Base-by-base conservation (phyloP, 2,113 vertebrate species). In the Lampris megalopsis region DNA sequence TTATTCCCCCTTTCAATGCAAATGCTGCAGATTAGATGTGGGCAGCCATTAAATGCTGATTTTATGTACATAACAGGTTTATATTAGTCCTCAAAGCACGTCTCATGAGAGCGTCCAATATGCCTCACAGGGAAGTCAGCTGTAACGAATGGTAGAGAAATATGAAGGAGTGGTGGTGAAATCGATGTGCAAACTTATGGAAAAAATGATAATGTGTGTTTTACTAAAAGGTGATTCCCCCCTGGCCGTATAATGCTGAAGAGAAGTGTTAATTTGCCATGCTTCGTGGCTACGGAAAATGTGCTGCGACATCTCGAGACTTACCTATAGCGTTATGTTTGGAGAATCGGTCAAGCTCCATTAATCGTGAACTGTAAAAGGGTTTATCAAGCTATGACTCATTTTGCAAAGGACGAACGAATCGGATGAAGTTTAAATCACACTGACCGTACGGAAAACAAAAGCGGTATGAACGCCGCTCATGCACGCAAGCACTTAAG, bases 41-140 rank as follows among this genome's bases (percentile, higher is more conserved):
- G 85, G 87, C 73, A 86, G 83, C 87, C 88, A 89, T 93, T 92
- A 89, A 92, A 88, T 83, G 78, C 57, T 68, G 62, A 75, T 93
- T 90, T 79, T 62, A 91, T 90, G 85, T 91, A 82, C 80, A 88
- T 93, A 92, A 94, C 87, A 87, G 91, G 90, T 86, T 93, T 94
- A 91, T 85, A 85, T 92, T 87, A 87, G 73, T 45, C 87, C 49
- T 65, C 80, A 80, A 89, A 86, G 86, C 81, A 70, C 9, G 69
- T 85, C 87, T 78, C 80, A 83, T 71, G 71, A 83, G 35, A 43
- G 80, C 64, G 37, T 80, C 74, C 68, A 72, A 77, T 11, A 59
- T 59, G 77, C 62, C 53, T 72, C 62, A 45, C 53, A 3, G 65
- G 58, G 58, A 82, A 73, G 47, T 58, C 69, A 11, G 66, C 88